Conservation (phyloP, 2,888 invertebrate genomes). For the Furcula furcula region DNA sequence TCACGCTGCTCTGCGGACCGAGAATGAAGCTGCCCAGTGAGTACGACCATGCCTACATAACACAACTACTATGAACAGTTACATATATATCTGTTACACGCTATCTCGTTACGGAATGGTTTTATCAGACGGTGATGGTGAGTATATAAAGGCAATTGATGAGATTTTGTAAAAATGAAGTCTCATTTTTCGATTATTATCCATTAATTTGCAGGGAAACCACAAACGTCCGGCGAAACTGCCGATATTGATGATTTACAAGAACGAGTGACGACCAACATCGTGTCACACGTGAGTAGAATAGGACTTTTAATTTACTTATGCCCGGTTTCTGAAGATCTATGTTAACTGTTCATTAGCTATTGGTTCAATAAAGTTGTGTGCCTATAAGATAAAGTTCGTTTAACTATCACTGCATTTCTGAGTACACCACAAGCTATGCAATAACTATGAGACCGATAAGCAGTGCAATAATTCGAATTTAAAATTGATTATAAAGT, state of each 20-base stretch:
- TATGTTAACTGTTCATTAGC: too few species aligned
- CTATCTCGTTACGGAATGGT: background rate
- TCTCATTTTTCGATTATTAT: background rate
- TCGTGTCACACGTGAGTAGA: conserved; percentile 75
- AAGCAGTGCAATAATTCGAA: too few species aligned
- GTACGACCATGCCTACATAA: conserved; percentile 12
- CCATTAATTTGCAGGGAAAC: conserved; percentile 42
- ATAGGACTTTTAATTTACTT: too few species aligned
- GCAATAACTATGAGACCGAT: too few species aligned
- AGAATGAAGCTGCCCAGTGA: conserved; percentile 65
- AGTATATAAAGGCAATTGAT: background rate
- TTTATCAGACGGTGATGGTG: background rate
- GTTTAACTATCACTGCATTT: too few species aligned
- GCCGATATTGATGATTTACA: conserved; percentile 71
- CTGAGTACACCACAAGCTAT: too few species aligned
- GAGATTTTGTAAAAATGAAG: background rate
- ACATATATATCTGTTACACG: background rate
- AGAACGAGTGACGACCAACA: conserved; percentile 63
- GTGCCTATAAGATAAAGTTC: too few species aligned
- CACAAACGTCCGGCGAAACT: conserved; percentile 58
- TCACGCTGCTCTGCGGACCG: conserved; percentile 65
- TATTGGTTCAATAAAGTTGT: too few species aligned
- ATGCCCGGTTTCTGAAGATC: too few species aligned
- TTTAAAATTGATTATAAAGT: too few species aligned
- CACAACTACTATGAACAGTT: too few species aligned